Evolutionary conservation across 1,140 invertebrate species (phyloP).

Genomic region (Bicyclus anynana): DNA sequence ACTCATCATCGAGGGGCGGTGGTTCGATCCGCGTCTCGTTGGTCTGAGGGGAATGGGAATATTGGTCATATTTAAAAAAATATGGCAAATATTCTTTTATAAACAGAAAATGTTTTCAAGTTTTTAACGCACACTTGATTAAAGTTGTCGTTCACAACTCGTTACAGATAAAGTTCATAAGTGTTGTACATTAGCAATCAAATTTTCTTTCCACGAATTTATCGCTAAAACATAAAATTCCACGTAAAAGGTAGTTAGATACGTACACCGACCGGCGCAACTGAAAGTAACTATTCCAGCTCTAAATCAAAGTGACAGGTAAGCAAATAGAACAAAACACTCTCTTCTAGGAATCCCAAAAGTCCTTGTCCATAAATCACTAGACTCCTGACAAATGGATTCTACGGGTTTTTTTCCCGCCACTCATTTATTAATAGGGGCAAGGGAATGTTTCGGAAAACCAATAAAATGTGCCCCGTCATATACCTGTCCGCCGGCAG

Average conservation of each 20-base stretch:
- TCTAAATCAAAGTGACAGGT: conserved; percentile 74
- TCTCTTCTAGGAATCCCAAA: conserved; percentile 67
- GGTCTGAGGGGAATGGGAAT: no score
- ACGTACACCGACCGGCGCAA: no score
- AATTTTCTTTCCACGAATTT: no score
- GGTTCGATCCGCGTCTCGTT: no score
- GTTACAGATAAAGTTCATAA: no score
- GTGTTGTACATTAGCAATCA: no score
- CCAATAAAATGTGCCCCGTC: conserved; percentile 75
- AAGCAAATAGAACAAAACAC: conserved; percentile 73
- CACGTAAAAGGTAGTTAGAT: conserved; percentile 29
- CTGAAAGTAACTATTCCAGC: conserved; percentile 46
- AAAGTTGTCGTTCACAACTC: no score
- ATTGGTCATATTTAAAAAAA: no score
- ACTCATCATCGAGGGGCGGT: no score
- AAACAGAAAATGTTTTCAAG: no score
- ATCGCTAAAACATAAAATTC: neutral
- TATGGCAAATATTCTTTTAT: no score
- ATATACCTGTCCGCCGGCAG: conserved; percentile 72
- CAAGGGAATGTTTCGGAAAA: conserved; percentile 74
- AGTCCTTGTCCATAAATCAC: conserved; percentile 73
- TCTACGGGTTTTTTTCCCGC: conserved; percentile 69
- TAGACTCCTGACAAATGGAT: conserved; percentile 70
- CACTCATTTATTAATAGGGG: conserved; percentile 75
- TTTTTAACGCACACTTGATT: no score